These are phyloP conservation scores for Scaptomyza cyrtandrae DNA, from an alignment of 2,888 invertebrate genomes.

Conservation along the genomic window DNA sequence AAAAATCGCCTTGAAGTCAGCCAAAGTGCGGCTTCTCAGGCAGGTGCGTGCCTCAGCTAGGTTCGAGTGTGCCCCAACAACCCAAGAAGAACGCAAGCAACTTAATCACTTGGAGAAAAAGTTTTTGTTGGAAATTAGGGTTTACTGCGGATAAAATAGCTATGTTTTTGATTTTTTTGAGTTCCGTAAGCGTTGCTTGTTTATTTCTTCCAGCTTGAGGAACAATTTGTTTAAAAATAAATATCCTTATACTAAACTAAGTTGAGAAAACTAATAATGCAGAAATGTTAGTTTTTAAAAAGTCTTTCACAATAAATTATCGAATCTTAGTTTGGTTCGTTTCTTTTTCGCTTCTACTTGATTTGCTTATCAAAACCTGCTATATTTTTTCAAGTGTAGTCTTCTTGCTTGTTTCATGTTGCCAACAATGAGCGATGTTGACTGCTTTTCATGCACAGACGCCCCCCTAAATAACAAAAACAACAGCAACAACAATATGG, in stretches of 20 bases:
- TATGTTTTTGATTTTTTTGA: not conserved
- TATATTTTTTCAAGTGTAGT: not conserved
- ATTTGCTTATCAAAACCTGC: not conserved
- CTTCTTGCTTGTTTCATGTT: slow-evolving; percentile 8
- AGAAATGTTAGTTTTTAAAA: not conserved
- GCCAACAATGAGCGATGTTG: slow-evolving; percentile 40
- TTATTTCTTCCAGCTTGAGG: too few species aligned
- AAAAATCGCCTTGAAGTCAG: slow-evolving; percentile 37
- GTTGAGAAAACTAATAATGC: not conserved
- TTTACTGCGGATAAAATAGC: too few species aligned
- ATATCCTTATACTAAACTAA: not conserved
- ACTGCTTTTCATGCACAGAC: slow-evolving; percentile 66
- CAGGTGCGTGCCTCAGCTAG: slow-evolving; percentile 47
- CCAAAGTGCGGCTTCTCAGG: slow-evolving; percentile 17
- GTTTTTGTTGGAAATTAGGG: not conserved
- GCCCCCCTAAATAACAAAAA: slow-evolving; percentile 37
- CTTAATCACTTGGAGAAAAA: slow-evolving; percentile 16
- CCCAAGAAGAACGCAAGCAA: slow-evolving; percentile 15
- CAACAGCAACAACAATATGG: slow-evolving; percentile 40
- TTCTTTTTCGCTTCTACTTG: not conserved
- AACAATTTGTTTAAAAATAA: not conserved
- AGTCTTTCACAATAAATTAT: not conserved
- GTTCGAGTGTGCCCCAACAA: slow-evolving; percentile 35
- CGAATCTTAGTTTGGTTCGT: not conserved
- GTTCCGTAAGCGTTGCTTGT: too few species aligned